Evolutionary conservation across 2,797 vertebrate species (phyloP), one percentile per base, ranked within the genome.

Genomic region (Eulemur albifrons): DNA sequence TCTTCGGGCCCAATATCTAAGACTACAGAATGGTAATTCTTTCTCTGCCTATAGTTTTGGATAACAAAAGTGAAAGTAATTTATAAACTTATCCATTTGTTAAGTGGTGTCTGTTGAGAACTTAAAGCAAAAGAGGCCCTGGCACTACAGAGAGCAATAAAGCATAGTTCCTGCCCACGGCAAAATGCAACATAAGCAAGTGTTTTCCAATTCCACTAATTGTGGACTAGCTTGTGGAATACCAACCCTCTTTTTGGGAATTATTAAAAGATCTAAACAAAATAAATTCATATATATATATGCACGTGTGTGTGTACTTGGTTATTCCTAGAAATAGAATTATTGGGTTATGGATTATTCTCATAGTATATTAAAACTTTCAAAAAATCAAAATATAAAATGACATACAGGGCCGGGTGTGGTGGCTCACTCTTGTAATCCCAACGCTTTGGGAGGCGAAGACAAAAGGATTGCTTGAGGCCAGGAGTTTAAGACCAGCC

Each of bases 31-130:
- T 77, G n/a, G 14, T 40, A 59, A 84, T 82, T 90, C 85, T 10
- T 76, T 94, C 45, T 61, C 38, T 83, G 40, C 59, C 87, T 92
- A 35, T 27, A 79, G 4, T 48, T 89, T 45, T 43, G n/a, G 65
- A 86, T 86, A 79, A 43, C 35, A 32, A 76, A 89, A 93, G 65
- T 80, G 3, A 92, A 89, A 85, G 67, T 72, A 91, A 61, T 90
- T 61, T 84, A 76, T 18, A 77, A 92, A 81, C 9, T 73, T 81
- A 76, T 40, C 35, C 12, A 65, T 81, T 73, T 90, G 35, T 90
- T 73, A 75, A 38, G 50, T 90, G 40, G 30, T 17, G 21, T 84
- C 70, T 80, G 4, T 75, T 73, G 72, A 95, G 84, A 85, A 94
- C 72, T 83, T 89, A 43, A 72, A 94, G 57, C 35, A 73, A 82